Base-by-base conservation (phyloP, 2,797 vertebrate species). In the Thaleichthys pacificus region DNA sequence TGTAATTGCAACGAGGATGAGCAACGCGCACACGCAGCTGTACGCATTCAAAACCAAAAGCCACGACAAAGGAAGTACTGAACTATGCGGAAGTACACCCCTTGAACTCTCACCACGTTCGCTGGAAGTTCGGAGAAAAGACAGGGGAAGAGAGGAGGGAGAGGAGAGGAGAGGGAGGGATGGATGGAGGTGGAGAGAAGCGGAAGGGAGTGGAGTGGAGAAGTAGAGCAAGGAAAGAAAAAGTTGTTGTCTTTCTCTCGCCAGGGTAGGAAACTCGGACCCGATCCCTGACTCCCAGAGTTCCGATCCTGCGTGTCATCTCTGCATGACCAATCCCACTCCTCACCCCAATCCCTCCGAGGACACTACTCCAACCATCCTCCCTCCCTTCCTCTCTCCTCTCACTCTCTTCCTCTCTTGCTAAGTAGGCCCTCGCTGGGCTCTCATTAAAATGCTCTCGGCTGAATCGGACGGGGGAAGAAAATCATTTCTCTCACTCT, bases 391-490 rank as follows among this genome's bases (percentile, higher is more conserved):
- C 14, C 69, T 71, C 56, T 67, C 69, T 72, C 73, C 35, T 22
- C 32, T 68, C 47, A 28, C 22, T 68, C 47, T 56, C 28, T 69
- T 19, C 21, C 19, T 21, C 51, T 68, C 28, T 68, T 17, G 74
- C 77, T 79, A 72, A 81, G 76, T 51, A 77, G 62, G 26, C 68
- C 66, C 79, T 70, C 73, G 71, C 65, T 1, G 60, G 66, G 74
- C 75, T 74, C 80, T 88, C 80, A 85, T 87, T 86, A 86, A 84
- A 88, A 79, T 79, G 76, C 66, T 66, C 77, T 80, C 77, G 69
- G 78, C 76, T 77, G 73, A 81, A 79, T 75, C 42, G 67, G 76
- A 82, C 80, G 71, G 72, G 61, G 60, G 68, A 57, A 51, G 75
- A 61, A 73, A 72, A 64, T 26, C 21, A 51, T 22, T 7, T 17